Evolutionary conservation across 2,797 vertebrate genomes (phyloP).

Genomic region (Erithacus rubecula): DNA sequence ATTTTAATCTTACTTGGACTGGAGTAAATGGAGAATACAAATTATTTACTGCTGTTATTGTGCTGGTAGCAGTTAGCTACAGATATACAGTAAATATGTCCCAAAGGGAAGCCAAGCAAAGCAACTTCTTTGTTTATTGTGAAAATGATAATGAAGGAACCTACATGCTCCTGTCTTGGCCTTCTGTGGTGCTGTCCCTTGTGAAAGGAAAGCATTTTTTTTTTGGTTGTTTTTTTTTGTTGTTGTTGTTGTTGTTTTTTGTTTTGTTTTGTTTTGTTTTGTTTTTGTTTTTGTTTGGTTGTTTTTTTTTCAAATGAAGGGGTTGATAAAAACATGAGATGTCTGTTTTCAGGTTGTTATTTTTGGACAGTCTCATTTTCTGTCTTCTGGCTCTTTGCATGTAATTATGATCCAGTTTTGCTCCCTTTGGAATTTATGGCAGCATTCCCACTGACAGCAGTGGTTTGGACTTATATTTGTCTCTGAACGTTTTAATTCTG

Average conservation of each 20-base stretch:
- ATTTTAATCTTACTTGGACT: background rate
- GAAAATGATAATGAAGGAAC: background rate
- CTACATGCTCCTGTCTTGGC: background rate
- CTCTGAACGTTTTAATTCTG: background rate
- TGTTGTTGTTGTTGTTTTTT: too few relatives aligned
- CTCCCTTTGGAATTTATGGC: background rate
- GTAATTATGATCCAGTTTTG: background rate
- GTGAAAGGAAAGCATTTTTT: background rate
- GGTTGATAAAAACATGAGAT: background rate
- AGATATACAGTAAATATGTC: background rate
- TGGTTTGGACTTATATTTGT: background rate
- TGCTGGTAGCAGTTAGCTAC: background rate
- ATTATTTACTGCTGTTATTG: background rate
- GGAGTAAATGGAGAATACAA: background rate
- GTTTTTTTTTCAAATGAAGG: background rate
- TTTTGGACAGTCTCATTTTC: background rate
- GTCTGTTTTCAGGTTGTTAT: background rate
- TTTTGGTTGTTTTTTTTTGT: too few relatives aligned
- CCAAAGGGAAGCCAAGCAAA: background rate
- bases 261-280: too few relatives aligned
- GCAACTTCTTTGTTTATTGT: background rate
- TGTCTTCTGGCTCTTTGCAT: background rate
- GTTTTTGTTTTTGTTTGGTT: too few relatives aligned
- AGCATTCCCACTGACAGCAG: background rate
- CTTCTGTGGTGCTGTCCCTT: background rate